These are phyloP conservation scores for Morinoia aosen DNA, from an alignment of 2,888 invertebrate genomes.

Conservation along the genomic window DNA sequence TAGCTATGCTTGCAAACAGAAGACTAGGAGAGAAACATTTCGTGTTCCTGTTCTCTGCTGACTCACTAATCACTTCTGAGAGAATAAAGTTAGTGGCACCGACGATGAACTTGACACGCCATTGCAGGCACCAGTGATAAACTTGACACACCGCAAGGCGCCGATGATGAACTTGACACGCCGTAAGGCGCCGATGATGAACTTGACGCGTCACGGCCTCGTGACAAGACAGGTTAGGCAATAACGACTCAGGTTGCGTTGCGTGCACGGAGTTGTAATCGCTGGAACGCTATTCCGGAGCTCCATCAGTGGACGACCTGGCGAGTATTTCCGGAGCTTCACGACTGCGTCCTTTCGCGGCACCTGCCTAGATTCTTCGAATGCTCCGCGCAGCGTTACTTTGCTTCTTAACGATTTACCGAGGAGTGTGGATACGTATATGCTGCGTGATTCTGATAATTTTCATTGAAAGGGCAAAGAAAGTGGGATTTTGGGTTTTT, in stretches of 20 bases:
- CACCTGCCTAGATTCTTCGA: neutral
- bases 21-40: no score
- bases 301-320: slow-evolving; percentile 26
- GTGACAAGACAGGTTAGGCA: neutral
- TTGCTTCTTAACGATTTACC: neutral
- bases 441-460: no score
- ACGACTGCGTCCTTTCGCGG: neutral
- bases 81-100: neutral
- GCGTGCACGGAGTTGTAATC: neutral
- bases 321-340: slow-evolving; percentile 45
- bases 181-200: neutral
- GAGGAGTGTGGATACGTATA: neutral
- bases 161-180: no score
- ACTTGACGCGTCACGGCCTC: neutral
- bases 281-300: slow-evolving; percentile 43
- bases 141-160: no score
- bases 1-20: no score
- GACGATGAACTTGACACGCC: no score
- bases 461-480: no score
- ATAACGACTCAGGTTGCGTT: neutral
- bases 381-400: neutral
- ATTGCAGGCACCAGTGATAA: no score
- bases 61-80: neutral
- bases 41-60: no score
- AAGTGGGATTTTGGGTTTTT: no score